Conservation (phyloP, 1,140 invertebrate genomes). For the Pseudoatta argentina region DNA sequence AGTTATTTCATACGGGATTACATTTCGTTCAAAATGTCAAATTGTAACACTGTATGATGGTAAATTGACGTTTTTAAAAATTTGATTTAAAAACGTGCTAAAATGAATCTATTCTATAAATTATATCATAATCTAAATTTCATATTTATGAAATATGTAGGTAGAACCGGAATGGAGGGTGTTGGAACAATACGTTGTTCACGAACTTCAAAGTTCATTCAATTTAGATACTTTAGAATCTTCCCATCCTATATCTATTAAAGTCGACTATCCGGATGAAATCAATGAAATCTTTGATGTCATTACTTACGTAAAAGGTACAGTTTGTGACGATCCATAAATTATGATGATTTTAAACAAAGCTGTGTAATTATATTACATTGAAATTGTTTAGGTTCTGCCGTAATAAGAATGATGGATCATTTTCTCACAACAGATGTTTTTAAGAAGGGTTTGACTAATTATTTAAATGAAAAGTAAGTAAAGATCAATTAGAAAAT, state of each 20-base stretch:
- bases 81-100: neutral
- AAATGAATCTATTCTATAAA: neutral
- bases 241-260: conserved; percentile 96
- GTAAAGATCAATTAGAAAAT: conserved; percentile 62
- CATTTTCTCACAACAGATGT: conserved; percentile 95
- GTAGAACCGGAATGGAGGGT: conserved; percentile 94
- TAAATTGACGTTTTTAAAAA: neutral
- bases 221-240: conserved; percentile 93
- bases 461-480: conserved; percentile 91
- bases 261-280: conserved; percentile 95
- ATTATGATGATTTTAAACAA: neutral
- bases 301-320: conserved; percentile 97
- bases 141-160: conserved; percentile 77
- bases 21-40: neutral
- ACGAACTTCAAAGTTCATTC: conserved; percentile 94
- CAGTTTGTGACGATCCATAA: conserved; percentile 9
- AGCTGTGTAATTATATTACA: neutral
- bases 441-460: conserved; percentile 93
- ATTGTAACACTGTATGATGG: neutral
- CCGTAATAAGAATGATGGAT: conserved; percentile 98
- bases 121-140: neutral
- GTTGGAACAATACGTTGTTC: conserved; percentile 93
- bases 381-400: conserved; percentile 89
- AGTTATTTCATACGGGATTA: conserved; percentile 61
- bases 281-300: conserved; percentile 97